These are phyloP conservation scores for Oncopeltus fasciatus DNA, from an alignment of 1,140 invertebrate species.

Conservation along the genomic window DNA sequence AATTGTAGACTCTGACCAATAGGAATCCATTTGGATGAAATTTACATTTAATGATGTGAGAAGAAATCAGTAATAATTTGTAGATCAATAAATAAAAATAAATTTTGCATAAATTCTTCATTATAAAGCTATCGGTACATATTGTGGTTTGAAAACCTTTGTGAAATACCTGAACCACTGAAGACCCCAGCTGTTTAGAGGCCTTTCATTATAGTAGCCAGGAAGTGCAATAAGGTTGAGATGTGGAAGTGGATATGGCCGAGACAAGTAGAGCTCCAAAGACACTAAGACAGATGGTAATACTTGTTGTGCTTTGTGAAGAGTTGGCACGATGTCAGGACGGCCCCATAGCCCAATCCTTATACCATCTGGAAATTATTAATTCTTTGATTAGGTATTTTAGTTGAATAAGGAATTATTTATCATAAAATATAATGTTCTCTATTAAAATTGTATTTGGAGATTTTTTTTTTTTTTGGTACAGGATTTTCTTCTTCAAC, in stretches of 20 bases:
- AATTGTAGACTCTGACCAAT: no score
- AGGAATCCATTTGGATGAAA: no score
- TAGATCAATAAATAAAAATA: no score
- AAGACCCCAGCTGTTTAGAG: slow-evolving; percentile 61
- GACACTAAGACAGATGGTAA: slow-evolving; percentile 46
- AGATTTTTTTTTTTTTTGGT: not conserved
- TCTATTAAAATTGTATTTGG: not conserved
- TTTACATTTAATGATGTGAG: no score
- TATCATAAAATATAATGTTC: no score
- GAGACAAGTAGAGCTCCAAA: slow-evolving; percentile 53
- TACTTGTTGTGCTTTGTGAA: slow-evolving; percentile 45
- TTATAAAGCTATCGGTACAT: no score
- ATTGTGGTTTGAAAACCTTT: no score
- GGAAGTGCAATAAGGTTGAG: slow-evolving; percentile 74
- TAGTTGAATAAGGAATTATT: no score
- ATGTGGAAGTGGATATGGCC: slow-evolving; percentile 51
- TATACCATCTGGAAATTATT: slow-evolving; percentile 20
- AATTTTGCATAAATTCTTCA: no score
- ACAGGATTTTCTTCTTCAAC: not conserved
- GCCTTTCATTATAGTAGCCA: slow-evolving; percentile 45
- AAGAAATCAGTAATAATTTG: no score
- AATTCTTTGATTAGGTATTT: not conserved
- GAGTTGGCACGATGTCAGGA: slow-evolving; percentile 45
- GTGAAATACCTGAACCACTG: slow-evolving; percentile 65
- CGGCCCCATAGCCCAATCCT: slow-evolving; percentile 54